Conservation (phyloP, 2,888 invertebrate species). For the Achlya flavicornis region DNA sequence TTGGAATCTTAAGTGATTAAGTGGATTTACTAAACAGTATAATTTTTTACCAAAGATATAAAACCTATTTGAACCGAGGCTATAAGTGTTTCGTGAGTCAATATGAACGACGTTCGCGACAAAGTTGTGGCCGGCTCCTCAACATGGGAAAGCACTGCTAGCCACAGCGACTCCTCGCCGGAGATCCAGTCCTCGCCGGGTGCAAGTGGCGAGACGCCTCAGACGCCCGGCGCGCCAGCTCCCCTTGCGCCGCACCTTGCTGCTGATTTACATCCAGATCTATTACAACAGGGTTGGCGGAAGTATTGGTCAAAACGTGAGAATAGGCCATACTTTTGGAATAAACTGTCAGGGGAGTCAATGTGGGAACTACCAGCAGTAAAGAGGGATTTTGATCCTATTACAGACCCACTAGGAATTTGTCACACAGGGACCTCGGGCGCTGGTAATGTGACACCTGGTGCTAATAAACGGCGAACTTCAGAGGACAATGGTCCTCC, state of each 20-base stretch:
- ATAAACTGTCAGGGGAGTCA: conserved; percentile 97
- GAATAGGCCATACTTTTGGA: conserved; percentile 98
- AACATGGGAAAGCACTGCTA: conserved; percentile 71
- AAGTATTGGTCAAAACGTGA: conserved; percentile 98
- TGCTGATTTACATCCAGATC: conserved; percentile 77
- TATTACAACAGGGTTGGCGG: conserved; percentile 95
- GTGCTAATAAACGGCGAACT: conserved; percentile 88
- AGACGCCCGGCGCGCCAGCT: conserved; percentile 85
- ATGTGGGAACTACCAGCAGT: conserved; percentile 97
- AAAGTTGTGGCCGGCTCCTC: conserved; percentile 79
- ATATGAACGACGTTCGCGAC: conserved; percentile 82
- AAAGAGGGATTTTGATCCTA: conserved; percentile 93
- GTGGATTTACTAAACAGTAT: conserved; percentile 17
- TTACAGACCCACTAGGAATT: conserved; percentile 96
- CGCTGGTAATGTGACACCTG: conserved; percentile 78
- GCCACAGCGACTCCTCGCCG: conserved; percentile 73
- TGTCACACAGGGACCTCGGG: conserved; percentile 80
- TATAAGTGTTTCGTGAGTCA: conserved; percentile 33
- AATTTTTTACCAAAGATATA: conserved; percentile 18
- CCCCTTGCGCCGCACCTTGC: conserved; percentile 75
- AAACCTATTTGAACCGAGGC: conserved; percentile 11
- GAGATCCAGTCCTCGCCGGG: conserved; percentile 76
- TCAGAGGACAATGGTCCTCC: conserved; percentile 92
- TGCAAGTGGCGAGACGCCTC: conserved; percentile 77
- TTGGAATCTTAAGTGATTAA: conserved; percentile 58